Conservation (phyloP, 2,113 vertebrate genomes). For the Carlito syrichta region DNA sequence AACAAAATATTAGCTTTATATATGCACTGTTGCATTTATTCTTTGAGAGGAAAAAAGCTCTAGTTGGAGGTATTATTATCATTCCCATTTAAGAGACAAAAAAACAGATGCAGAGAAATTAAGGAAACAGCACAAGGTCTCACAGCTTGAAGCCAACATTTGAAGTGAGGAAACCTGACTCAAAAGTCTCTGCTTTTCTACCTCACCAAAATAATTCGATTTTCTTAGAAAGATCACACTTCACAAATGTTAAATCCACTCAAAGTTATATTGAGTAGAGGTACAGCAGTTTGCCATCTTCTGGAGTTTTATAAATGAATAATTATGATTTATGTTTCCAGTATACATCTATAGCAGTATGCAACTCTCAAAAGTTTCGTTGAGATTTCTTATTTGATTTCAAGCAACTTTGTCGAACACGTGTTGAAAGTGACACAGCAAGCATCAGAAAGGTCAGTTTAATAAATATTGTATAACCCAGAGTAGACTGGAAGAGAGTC, state of each 20-base stretch:
- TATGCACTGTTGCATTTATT: not conserved
- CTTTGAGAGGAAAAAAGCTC: not conserved
- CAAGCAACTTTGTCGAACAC: no score
- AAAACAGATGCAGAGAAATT: not conserved
- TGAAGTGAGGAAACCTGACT: not conserved
- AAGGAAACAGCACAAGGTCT: not conserved
- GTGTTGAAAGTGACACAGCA: not conserved
- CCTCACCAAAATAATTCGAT: not conserved
- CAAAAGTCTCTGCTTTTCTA: not conserved
- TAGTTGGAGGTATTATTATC: not conserved
- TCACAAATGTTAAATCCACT: not conserved
- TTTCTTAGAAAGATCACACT: not conserved
- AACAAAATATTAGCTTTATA: not conserved
- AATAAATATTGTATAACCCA: not conserved
- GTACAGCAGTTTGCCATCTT: not conserved
- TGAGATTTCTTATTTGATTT: not conserved
- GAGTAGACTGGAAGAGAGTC: not conserved
- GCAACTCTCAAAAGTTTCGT: not conserved
- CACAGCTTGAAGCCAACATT: not conserved
- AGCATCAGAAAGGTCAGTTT: not conserved
- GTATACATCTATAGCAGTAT: not conserved
- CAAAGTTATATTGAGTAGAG: not conserved
- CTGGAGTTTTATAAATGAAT: not conserved
- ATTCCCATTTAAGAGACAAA: not conserved
- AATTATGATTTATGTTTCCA: not conserved